A percentile compares a stretch with the other conserved stretches of the same genome.
These are phyloP conservation scores for Fissipunctia ypsillon DNA, from an alignment of 2,888 invertebrate species.

Conservation along the genomic window DNA sequence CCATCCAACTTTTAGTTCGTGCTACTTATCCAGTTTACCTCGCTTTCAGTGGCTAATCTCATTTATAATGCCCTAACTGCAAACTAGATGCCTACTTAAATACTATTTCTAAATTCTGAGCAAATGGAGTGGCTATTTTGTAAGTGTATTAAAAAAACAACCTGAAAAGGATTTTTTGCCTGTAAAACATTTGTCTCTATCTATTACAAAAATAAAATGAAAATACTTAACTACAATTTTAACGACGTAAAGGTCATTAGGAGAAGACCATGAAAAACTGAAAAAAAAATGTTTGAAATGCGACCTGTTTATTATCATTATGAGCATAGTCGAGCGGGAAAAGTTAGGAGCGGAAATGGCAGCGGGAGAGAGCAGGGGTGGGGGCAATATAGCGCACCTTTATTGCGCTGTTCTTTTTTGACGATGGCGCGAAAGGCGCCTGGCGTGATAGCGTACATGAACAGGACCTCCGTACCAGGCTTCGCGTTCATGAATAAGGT, in stretches of 20 bases:
- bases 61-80: slow-evolving; percentile 33
- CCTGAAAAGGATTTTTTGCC: slow-evolving; percentile 1
- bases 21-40: slow-evolving; percentile 31
- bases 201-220: slow-evolving; percentile 5
- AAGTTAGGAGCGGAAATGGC: slow-evolving; percentile 88
- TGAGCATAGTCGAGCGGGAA: slow-evolving; percentile 82
- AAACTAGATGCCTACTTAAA: slow-evolving; percentile 13
- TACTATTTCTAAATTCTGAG: slow-evolving; percentile 22
- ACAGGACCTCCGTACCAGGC: slow-evolving; percentile 77
- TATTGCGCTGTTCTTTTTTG: slow-evolving; percentile 77
- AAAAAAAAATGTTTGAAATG: slow-evolving; percentile 81
- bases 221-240: slow-evolving; percentile 40
- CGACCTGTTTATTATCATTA: slow-evolving; percentile 87
- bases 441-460: slow-evolving; percentile 76
- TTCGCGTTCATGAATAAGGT: slow-evolving; percentile 82
- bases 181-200: background rate
- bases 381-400: slow-evolving; percentile 78
- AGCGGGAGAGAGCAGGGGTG: slow-evolving; percentile 69
- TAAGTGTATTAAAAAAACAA: slow-evolving; percentile 20
- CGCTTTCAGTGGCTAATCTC: slow-evolving; percentile 26
- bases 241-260: slow-evolving; percentile 82
- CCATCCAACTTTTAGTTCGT: slow-evolving; percentile 30
- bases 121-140: slow-evolving; percentile 1
- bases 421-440: slow-evolving; percentile 81
- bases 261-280: slow-evolving; percentile 75